Conservation (phyloP, 2,113 vertebrate species). For the Lucifuga dentata region DNA sequence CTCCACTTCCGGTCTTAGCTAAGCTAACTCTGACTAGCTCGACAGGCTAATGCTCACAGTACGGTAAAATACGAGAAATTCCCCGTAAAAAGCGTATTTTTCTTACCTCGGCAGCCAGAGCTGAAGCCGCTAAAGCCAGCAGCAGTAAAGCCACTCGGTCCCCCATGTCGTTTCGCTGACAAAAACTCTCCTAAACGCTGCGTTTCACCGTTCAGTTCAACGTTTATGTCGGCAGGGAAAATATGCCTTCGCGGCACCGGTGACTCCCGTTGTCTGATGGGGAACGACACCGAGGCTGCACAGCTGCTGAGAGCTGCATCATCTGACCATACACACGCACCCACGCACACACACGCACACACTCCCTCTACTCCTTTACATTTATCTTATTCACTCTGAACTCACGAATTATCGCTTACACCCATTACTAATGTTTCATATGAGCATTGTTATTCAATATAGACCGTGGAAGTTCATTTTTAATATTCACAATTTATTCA, state of each 20-base stretch:
- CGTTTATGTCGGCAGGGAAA: slow-evolving; percentile 10
- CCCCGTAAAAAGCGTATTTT: background rate
- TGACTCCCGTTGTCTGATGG: slow-evolving; percentile 73
- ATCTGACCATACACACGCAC: slow-evolving; percentile 71
- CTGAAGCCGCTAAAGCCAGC: slow-evolving; percentile 68
- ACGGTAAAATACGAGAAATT: slow-evolving; percentile 43
- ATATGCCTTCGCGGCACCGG: slow-evolving; percentile 41
- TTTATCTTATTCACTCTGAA: too few relatives aligned
- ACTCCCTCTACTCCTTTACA: background rate
- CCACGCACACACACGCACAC: background rate
- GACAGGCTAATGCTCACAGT: slow-evolving; percentile 38
- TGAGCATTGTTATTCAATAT: too few relatives aligned
- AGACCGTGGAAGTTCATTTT: too few relatives aligned
- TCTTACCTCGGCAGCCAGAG: slow-evolving; percentile 81
- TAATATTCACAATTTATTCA: too few relatives aligned
- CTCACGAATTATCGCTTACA: too few relatives aligned
- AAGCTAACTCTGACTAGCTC: background rate
- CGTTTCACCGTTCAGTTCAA: slow-evolving; percentile 25
- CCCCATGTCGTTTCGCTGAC: slow-evolving; percentile 68
- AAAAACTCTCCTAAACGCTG: slow-evolving; percentile 42
- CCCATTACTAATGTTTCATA: too few relatives aligned
- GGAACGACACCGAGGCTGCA: slow-evolving; percentile 67
- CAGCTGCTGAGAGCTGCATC: slow-evolving; percentile 79
- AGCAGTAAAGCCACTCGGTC: slow-evolving; percentile 74
- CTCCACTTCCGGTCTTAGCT: slow-evolving; percentile 34